phyloP scores from a whole-genome alignment of 2,888 invertebrate genomes.

The Rhodophaea formosa region DNA sequence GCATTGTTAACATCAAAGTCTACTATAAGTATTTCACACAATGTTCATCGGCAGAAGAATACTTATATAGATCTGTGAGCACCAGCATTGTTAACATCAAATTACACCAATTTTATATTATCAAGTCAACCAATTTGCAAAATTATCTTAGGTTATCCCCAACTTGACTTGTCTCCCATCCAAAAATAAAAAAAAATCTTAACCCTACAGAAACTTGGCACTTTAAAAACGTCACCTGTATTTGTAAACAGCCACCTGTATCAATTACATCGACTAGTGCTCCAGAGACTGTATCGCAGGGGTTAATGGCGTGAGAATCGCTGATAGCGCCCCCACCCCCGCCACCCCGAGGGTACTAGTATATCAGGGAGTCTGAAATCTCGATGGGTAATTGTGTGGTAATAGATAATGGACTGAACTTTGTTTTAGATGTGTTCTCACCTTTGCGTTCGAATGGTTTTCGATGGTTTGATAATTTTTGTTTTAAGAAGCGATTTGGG shows the following conservation, averaged over 20 bases:
- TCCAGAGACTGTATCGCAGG: slow-evolving; percentile 73
- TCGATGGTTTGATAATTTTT: neutral
- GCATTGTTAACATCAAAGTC: too few species aligned
- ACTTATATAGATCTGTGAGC: too few species aligned
- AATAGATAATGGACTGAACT: slow-evolving; percentile 39
- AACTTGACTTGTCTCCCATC: too few species aligned
- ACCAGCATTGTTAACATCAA: too few species aligned
- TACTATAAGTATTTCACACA: too few species aligned
- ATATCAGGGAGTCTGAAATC: slow-evolving; percentile 65
- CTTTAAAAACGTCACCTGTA: neutral
- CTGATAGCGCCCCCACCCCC: slow-evolving; percentile 46
- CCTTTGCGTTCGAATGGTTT: slow-evolving; percentile 4
- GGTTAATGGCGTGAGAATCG: slow-evolving; percentile 67
- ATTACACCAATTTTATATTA: too few species aligned
- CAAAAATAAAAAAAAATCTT: too few species aligned
- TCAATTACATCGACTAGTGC: slow-evolving; percentile 59
- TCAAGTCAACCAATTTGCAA: too few species aligned
- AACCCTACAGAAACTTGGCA: too few species aligned
- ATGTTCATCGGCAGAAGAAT: too few species aligned
- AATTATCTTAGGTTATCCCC: too few species aligned
- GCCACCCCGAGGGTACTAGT: slow-evolving; percentile 25
- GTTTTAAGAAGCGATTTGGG: too few species aligned
- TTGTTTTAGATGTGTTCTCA: slow-evolving; percentile 19
- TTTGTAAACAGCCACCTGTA: slow-evolving; percentile 40
- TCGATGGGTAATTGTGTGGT: slow-evolving; percentile 49